Conservation (phyloP, 2,888 invertebrate genomes). For the Caenorhabditis japonica region DNA sequence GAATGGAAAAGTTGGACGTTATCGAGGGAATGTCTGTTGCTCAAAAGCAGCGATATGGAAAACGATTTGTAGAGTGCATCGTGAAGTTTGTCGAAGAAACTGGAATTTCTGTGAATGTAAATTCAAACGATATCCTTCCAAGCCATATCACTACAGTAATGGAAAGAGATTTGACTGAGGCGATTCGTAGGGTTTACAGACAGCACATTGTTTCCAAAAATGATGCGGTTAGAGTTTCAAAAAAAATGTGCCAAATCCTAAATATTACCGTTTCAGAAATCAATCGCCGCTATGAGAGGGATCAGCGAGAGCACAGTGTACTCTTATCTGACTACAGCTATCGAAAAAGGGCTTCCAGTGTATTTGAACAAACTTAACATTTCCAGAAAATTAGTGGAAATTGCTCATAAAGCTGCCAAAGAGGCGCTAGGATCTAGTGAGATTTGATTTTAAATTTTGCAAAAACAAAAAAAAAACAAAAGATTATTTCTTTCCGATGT, state of each 20-base stretch:
- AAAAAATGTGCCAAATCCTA: no score
- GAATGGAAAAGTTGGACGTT: constrained; percentile 41
- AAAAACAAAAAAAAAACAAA: background rate
- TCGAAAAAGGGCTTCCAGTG: constrained; percentile 64
- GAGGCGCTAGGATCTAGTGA: constrained; percentile 39
- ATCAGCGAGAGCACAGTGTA: constrained; percentile 47
- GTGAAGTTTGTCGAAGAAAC: constrained; percentile 39
- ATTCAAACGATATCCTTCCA: constrained; percentile 35
- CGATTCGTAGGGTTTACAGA: constrained; percentile 30
- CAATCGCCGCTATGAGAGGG: constrained; percentile 24
- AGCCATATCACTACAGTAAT: constrained; percentile 5
- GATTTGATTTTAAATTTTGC: background rate
- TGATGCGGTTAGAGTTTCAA: no score
- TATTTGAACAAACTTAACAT: constrained; percentile 60
- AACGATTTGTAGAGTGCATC: constrained; percentile 48
- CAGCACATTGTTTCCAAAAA: constrained; percentile 26
- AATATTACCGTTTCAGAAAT: constrained; percentile 29
- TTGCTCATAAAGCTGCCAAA: constrained; percentile 42
- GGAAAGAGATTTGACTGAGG: constrained; percentile 27
- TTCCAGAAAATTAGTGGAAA: constrained; percentile 39
- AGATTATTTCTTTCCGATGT: constrained; percentile 58
- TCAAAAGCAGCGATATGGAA: constrained; percentile 34
- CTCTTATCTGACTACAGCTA: constrained; percentile 47
- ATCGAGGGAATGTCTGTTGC: constrained; percentile 43
- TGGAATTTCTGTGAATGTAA: constrained; percentile 35